Conservation (phyloP, 2,888 invertebrate species). For the Acronicta leporina region DNA sequence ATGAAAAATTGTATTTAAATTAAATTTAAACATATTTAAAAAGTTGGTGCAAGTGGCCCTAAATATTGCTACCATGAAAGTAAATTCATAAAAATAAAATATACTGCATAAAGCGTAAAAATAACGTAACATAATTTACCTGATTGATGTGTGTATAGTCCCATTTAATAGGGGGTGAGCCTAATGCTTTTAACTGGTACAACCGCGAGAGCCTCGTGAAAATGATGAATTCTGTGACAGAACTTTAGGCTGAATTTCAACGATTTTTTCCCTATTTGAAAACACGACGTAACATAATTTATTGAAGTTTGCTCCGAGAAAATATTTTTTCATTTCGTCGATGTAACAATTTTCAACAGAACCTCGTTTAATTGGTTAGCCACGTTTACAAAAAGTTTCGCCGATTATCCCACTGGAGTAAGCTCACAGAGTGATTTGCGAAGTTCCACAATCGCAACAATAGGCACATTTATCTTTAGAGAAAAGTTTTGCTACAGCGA, state of each 20-base stretch:
- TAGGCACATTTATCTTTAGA: conserved; percentile 62
- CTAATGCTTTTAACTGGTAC: no score
- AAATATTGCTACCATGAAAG: no score
- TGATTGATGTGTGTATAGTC: no score
- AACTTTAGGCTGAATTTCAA: not conserved
- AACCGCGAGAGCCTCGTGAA: no score
- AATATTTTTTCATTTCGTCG: conserved; percentile 21
- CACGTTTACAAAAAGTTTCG: conserved; percentile 55
- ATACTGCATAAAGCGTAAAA: no score
- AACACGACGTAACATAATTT: conserved; percentile 5
- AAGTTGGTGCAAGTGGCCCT: no score
- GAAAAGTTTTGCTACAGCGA: conserved; percentile 57
- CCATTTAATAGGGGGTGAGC: no score
- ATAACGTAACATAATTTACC: no score
- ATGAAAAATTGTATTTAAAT: no score
- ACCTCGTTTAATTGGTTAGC: conserved; percentile 58
- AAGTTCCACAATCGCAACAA: conserved; percentile 66
- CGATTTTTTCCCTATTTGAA: conserved; percentile 9
- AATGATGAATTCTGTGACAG: not conserved
- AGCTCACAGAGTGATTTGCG: conserved; percentile 63
- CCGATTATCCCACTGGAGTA: conserved; percentile 59
- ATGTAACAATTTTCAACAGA: conserved; percentile 47
- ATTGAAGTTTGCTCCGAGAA: conserved; percentile 19
- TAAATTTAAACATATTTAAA: no score
- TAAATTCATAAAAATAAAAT: no score